Conservation (phyloP, 2,797 vertebrate genomes). For the Sitta carolinensis region DNA sequence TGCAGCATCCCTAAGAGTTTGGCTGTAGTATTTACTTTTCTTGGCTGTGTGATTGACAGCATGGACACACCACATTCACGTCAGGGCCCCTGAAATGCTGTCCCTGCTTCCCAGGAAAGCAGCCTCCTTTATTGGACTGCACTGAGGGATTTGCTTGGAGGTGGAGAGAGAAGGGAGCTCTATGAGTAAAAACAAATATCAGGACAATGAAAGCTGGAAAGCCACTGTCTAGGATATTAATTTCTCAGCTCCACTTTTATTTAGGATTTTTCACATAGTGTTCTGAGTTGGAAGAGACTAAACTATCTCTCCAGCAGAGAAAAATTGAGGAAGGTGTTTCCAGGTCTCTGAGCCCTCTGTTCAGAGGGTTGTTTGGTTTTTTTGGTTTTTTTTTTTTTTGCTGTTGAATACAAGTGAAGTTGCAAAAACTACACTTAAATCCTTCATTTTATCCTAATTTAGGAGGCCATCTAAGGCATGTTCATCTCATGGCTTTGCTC, state of each 20-base stretch:
- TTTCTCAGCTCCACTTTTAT: neutral
- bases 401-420: neutral
- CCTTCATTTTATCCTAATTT: neutral
- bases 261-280: neutral
- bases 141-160: neutral
- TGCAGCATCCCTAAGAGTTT: neutral
- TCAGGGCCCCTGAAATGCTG: neutral
- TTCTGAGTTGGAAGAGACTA: neutral
- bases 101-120: neutral
- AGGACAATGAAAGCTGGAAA: neutral
- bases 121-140: neutral
- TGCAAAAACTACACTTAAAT: neutral
- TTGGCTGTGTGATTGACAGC: neutral
- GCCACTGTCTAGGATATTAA: neutral
- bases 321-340: neutral
- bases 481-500: neutral
- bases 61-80: neutral
- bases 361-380: neutral
- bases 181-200: neutral
- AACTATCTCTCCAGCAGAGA: neutral
- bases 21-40: neutral
- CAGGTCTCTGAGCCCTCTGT: neutral
- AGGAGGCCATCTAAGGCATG: neutral
- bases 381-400: neutral
- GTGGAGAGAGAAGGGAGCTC: neutral